Conservation (phyloP, 2,888 invertebrate species). For the Trichacis sp. region DNA sequence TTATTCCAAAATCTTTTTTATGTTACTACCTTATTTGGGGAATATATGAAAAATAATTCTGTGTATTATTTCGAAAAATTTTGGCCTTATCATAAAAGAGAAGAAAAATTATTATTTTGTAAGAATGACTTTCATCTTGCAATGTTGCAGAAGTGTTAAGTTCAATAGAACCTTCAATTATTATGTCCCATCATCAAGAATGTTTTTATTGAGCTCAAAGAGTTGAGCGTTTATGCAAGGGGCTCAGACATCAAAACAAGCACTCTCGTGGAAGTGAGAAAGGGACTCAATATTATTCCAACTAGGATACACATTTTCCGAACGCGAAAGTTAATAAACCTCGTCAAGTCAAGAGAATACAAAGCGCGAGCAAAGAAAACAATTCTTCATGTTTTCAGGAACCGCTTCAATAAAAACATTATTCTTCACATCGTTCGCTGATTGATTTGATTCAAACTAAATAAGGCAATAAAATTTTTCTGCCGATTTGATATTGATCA, state of each 20-base stretch:
- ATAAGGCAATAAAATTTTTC: too few species aligned
- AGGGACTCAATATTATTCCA: neutral
- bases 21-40: too few species aligned
- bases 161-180: neutral
- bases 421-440: neutral
- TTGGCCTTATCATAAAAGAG: too few species aligned
- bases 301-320: neutral
- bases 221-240: neutral
- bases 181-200: neutral
- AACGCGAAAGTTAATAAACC: neutral
- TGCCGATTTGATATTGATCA: too few species aligned
- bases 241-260: slow-evolving; percentile 1
- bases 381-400: neutral
- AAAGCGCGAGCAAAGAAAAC: neutral
- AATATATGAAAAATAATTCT: too few species aligned
- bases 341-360: neutral
- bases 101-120: too few species aligned
- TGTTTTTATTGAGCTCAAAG: neutral
- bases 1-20: too few species aligned
- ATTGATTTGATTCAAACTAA: neutral
- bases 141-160: neutral
- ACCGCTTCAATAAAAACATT: neutral
- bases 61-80: too few species aligned
- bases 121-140: neutral
- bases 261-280: neutral